phyloP scores from a whole-genome alignment of 2,113 vertebrate species.

The Brachirus orientalis region DNA sequence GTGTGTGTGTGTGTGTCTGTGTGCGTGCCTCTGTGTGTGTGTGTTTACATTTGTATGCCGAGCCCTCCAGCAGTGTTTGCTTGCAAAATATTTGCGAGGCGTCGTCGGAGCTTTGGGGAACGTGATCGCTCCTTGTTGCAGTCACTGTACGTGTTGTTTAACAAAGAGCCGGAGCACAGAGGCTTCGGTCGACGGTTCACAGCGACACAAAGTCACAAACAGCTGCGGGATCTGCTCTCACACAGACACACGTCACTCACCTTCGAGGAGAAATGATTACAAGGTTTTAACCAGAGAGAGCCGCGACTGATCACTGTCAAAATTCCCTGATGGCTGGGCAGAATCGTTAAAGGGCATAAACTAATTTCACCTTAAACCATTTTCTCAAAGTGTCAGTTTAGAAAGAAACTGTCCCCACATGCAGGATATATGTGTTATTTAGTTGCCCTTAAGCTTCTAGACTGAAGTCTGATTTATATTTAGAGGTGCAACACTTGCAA shows the following conservation, averaged over 20 bases:
- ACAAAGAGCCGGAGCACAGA: conserved; percentile 34
- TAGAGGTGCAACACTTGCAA: no score
- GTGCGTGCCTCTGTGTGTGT: not conserved
- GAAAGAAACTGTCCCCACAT: no score
- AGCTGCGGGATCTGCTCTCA: not conserved
- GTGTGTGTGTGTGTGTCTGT: not conserved
- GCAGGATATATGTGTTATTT: no score
- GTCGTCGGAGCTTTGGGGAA: conserved; percentile 29
- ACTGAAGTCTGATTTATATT: no score
- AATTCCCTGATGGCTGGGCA: not conserved
- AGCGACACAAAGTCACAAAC: conserved; percentile 31
- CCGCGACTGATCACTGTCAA: not conserved
- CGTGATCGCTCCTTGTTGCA: conserved; percentile 41
- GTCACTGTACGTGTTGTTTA: conserved; percentile 16
- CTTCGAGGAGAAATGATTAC: not conserved
- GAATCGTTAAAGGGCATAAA: not conserved
- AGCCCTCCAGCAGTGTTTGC: conserved; percentile 36
- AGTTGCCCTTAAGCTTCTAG: no score
- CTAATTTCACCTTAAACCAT: no score
- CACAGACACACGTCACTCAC: not conserved
- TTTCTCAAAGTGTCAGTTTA: no score
- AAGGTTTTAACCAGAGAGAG: not conserved
- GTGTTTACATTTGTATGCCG: conserved; percentile 19
- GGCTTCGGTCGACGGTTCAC: conserved; percentile 13
- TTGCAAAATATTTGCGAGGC: conserved; percentile 47